Base-by-base conservation (phyloP, 2,797 vertebrate genomes). In the Pipistrellus nathusii region DNA sequence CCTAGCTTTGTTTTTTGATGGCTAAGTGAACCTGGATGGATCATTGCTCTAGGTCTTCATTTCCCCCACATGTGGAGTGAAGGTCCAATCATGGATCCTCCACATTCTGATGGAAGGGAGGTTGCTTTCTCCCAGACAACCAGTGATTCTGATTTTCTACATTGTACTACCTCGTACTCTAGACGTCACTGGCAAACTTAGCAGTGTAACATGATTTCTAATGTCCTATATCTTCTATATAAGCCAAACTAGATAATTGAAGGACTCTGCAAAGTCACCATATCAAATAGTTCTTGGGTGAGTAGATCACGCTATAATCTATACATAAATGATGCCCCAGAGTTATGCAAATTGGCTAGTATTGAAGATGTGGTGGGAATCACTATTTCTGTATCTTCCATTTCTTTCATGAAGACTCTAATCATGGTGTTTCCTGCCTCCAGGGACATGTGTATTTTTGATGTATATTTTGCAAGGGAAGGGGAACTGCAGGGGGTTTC, bases 1-100 rank as follows among this genome's bases (percentile, higher is more conserved):
- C 6, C 6, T 11, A 4, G 25, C 53, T 90, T 48, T 93, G 66
- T 64, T 81, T 77, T 72, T 68, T 55, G 35, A 62, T 53, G 69
- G 25, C 21, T 18, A 8, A 25, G 17, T 80, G 66, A 89, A 5
- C 27, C 23, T 48, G 0, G 9, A 12, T n/a, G 14, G 44, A 32
- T 51, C 51, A 30, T 93, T 71, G 18, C 8, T 80, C 48, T 83
- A 41, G 41, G 32, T 69, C 48, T 88, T 95, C 48, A 14, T 94
- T 81, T 85, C 69, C n/a, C 14, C 15, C 10, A 41, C 25, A 8
- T 25, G 7, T 5, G 72, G 25, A 88, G 64, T 30, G 18, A 68
- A 92, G 55, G n/a, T 15, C n/a, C 35, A 38, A n/a, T 55, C 35
- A 15, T 32, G 25, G 4, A 92, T 51, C 76, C 11, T 80, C 27